Percentiles rank a stretch among this genome's conserved stretches.
Conservation (phyloP, 2,888 invertebrate genomes). For the Agonopterix arenella region DNA sequence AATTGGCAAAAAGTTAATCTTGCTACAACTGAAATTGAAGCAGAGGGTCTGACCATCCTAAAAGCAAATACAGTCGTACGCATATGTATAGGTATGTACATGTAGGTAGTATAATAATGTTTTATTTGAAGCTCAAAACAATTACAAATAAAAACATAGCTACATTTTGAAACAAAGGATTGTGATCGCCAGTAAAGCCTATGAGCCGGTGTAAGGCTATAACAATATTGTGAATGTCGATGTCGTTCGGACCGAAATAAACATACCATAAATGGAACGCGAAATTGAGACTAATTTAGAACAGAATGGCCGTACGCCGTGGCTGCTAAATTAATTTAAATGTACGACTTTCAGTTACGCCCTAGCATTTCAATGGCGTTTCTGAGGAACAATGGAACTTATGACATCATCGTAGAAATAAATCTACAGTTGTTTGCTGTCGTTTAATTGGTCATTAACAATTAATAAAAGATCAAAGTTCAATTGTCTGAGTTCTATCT, state of each 20-base stretch:
- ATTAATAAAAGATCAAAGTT: neutral
- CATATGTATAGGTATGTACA: no score
- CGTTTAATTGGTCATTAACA: neutral
- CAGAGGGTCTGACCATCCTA: no score
- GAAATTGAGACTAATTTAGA: constrained; percentile 16
- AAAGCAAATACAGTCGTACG: no score
- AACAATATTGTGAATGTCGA: constrained; percentile 1
- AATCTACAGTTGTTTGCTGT: constrained; percentile 1
- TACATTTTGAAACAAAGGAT: no score
- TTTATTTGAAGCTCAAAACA: no score
- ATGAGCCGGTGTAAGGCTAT: neutral
- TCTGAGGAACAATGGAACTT: neutral
- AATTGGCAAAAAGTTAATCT: no score
- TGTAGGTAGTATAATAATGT: no score
- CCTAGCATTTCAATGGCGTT: neutral
- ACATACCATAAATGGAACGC: constrained; percentile 12
- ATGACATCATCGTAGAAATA: constrained; percentile 1
- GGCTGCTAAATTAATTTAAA: neutral
- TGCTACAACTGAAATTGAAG: no score
- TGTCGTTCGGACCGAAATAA: constrained; percentile 6
- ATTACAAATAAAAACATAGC: no score
- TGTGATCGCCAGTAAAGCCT: no score
- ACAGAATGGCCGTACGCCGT: constrained; percentile 4
- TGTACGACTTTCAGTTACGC: neutral
- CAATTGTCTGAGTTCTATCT: neutral